Conservation (phyloP, 64 coral and sea anemone genomes). For the Orbicella faveolata region DNA sequence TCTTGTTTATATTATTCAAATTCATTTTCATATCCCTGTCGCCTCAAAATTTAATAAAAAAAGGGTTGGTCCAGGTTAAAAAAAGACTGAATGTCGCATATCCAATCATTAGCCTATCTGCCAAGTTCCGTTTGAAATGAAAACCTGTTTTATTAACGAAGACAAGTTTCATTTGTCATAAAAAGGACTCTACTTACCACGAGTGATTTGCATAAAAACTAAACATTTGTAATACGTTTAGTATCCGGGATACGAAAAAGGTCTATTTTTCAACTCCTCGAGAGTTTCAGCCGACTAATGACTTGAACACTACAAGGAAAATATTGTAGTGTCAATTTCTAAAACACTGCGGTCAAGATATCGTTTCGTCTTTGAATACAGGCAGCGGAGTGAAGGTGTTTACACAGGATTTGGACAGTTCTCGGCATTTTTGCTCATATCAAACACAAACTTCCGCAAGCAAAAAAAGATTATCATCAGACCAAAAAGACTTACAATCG, state of each 20-base stretch:
- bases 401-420: background rate
- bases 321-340: background rate
- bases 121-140: background rate
- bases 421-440: background rate
- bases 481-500: background rate
- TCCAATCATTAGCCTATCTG: too few relatives aligned
- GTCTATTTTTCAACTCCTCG: background rate
- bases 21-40: too few relatives aligned
- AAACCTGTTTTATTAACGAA: background rate
- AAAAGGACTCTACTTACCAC: too few relatives aligned
- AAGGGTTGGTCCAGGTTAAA: background rate
- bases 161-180: background rate
- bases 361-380: background rate
- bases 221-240: background rate
- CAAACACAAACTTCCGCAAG: slow-evolving; percentile 13
- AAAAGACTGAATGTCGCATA: too few relatives aligned
- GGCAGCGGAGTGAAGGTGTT: background rate
- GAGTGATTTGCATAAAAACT: too few relatives aligned
- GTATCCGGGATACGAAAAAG: background rate
- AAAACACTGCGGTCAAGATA: background rate
- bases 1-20: too few relatives aligned
- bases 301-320: background rate
- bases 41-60: background rate
- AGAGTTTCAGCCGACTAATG: background rate
- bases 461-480: background rate